Base-by-base conservation (phyloP, 2,888 invertebrate genomes). In the Nebria brevicollis region DNA sequence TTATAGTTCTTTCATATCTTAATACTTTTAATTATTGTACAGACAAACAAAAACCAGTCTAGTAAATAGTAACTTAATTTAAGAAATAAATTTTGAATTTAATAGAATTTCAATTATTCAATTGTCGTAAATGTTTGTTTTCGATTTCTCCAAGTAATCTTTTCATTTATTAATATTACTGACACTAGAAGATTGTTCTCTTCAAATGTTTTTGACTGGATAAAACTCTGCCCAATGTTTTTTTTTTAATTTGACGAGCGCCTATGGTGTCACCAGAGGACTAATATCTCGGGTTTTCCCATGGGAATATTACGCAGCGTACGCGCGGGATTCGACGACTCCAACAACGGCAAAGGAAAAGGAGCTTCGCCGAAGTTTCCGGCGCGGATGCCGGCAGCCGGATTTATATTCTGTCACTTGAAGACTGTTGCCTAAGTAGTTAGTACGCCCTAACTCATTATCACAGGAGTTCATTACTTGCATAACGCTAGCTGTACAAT, bases 401-500 rank as follows among this genome's bases (percentile, higher is more conserved):
- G 77, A 77, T 77, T 77, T 77, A 77, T 77, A 77, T 72, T 77
- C 77, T 77, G 77, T 77, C 77, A 77, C 77, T 77, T 72, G 72
- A 72, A 77, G 77, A 77, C 77, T 77, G 77, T 77, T 77, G 77
- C 77, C 77, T 77, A 77, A 77, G 77, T 77, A 77, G 77, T 77
- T 77, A 72, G 77, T 64, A 72, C 77, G 77, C 77, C 77, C 77
- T 77, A 77, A 77, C 77, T 77, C 77, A 77, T 77, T 77, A 77
- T 77, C 77, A 77, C 77, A 43, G 77, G 77, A 77, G 77, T 77
- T 77, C 77, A 77, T 77, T 77, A 77, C 77, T 77, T 77, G 65
- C 77, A 72, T 65, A 72, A 72, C 77, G 43, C 72, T 54, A 54
- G 54, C 77, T 77, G 77, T 77, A 77, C 77, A 77, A 54, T 77